Evolutionary conservation across 2,113 vertebrate species (phyloP).

Genomic region (Phainopepla nitens): DNA sequence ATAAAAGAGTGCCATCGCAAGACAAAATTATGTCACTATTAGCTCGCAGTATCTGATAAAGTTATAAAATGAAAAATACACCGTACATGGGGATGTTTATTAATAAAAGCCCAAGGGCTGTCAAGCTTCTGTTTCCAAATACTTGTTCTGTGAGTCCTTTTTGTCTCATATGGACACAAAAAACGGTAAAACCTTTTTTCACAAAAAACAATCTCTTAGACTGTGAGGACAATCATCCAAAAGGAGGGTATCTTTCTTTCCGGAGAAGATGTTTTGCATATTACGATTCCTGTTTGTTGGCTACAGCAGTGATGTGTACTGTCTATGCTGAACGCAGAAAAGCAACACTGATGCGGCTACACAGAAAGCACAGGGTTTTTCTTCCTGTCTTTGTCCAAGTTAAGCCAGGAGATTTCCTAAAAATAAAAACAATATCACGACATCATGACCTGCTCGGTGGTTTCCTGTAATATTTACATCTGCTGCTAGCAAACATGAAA

Average conservation of each 20-base stretch:
- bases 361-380: background rate
- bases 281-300: background rate
- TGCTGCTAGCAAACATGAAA: background rate
- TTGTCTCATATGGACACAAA: background rate
- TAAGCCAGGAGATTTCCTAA: background rate
- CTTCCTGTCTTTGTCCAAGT: background rate
- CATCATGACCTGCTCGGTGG: background rate
- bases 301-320: background rate
- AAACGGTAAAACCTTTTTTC: background rate
- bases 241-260: background rate
- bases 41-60: background rate
- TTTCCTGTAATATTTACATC: background rate
- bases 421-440: background rate
- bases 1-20: conserved; percentile 59
- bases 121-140: background rate
- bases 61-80: background rate
- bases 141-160: background rate
- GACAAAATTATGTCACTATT: background rate
- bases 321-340: fast-evolving
- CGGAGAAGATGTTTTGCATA: background rate
- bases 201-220: background rate
- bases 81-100: background rate
- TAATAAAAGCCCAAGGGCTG: background rate
- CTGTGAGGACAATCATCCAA: background rate
- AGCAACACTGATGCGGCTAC: background rate